These are phyloP conservation scores for Melikaiella ostensackeni DNA, from an alignment of 2,888 invertebrate species.

Conservation along the genomic window DNA sequence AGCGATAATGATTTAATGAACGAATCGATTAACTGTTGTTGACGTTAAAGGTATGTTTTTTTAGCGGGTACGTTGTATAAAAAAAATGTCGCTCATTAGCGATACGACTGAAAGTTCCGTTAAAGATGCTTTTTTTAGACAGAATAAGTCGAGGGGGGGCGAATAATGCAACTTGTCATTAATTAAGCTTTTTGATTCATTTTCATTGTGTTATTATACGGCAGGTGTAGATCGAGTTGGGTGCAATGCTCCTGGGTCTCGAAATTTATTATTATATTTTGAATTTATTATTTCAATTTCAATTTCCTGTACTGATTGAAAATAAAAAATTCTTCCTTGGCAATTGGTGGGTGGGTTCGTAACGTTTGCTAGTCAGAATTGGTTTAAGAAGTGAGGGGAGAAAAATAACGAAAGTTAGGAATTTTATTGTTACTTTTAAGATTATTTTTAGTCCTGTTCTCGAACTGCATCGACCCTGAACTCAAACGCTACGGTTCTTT, in stretches of 20 bases:
- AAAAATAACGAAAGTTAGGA: constrained; percentile 65
- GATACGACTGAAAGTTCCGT: constrained; percentile 69
- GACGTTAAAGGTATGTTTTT: constrained; percentile 65
- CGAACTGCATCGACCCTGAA: constrained; percentile 63
- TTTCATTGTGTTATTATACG: constrained; percentile 55
- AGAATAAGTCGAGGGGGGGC: constrained; percentile 54
- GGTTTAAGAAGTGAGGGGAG: constrained; percentile 63
- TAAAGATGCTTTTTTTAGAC: constrained; percentile 58
- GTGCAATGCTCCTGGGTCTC: constrained; percentile 44
- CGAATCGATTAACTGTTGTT: constrained; percentile 64
- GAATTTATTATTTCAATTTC: constrained; percentile 48
- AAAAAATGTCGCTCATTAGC: constrained; percentile 53
- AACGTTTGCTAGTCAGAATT: constrained; percentile 77
- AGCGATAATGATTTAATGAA: constrained; percentile 44
- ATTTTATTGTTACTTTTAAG: constrained; percentile 60
- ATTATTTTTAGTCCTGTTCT: constrained; percentile 54
- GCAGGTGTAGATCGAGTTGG: constrained; percentile 56
- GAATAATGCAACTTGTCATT: constrained; percentile 66
- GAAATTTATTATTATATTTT: constrained; percentile 45
- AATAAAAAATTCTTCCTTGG: constrained; percentile 41
- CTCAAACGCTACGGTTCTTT: constrained; percentile 73
- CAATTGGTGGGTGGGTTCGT: constrained; percentile 68
- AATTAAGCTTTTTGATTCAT: constrained; percentile 65
- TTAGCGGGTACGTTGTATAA: constrained; percentile 55
- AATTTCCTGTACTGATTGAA: constrained; percentile 55